A percentile compares a stretch with the other conserved stretches of the same genome.
phyloP scores from a whole-genome alignment of 2,113 vertebrate genomes.

The Hippocampus barbouri region DNA sequence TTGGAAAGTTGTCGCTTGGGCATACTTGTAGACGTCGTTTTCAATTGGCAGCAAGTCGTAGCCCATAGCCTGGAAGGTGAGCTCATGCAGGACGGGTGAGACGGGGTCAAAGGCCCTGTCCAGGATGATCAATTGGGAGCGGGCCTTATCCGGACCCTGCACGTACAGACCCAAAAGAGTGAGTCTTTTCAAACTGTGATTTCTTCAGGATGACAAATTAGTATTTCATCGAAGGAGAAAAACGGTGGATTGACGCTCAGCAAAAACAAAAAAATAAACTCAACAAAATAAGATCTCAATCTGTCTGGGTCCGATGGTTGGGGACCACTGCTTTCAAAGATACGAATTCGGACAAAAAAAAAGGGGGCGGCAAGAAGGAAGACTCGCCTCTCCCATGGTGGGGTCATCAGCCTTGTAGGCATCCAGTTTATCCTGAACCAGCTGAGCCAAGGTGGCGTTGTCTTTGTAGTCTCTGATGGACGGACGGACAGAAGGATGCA shows the following conservation, averaged over 20 bases:
- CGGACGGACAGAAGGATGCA: background rate
- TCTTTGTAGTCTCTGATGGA: constrained; percentile 82
- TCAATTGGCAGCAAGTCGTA: constrained; percentile 95
- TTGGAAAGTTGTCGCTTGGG: background rate
- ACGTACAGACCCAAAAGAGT: background rate
- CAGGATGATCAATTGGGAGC: constrained; percentile 94
- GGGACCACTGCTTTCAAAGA: background rate
- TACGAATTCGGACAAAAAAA: background rate
- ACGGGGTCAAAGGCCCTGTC: constrained; percentile 92
- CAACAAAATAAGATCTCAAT: too few species aligned
- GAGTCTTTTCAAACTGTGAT: background rate
- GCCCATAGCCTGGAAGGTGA: constrained; percentile 98
- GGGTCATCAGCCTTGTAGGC: constrained; percentile 97
- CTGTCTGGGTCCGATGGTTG: too few species aligned
- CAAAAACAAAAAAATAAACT: too few species aligned
- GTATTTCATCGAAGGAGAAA: background rate
- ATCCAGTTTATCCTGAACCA: constrained; percentile 96
- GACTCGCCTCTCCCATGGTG: constrained; percentile 93
- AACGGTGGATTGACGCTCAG: background rate
- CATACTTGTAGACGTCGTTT: constrained; percentile 93
- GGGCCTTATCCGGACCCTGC: constrained; percentile 93
- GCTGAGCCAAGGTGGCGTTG: constrained; percentile 91
- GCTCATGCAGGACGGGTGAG: constrained; percentile 88
- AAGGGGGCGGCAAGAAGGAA: background rate
- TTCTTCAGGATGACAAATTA: background rate